Evolutionary conservation across 1,140 invertebrate genomes (phyloP).

Genomic region (Pentalonia nigronervosa): DNA sequence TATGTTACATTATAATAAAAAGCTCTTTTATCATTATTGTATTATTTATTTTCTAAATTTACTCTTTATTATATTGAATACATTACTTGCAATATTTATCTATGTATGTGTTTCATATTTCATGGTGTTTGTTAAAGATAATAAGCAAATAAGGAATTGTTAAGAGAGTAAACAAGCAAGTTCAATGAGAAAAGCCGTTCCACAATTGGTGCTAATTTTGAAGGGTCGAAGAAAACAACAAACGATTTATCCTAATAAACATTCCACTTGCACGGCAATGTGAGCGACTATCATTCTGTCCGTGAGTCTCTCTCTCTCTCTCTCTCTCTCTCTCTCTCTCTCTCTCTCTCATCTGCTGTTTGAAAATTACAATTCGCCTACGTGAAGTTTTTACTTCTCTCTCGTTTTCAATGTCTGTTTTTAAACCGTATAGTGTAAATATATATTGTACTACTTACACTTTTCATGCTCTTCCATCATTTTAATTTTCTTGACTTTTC

Average conservation of each 20-base stretch:
- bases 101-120: background rate
- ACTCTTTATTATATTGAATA: background rate
- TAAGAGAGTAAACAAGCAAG: background rate
- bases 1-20: background rate
- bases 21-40: background rate
- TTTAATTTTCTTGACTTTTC: background rate
- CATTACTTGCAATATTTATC: background rate
- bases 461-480: background rate
- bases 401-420: background rate
- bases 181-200: background rate
- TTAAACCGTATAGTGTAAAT: background rate
- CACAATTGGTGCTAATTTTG: constrained; percentile 33
- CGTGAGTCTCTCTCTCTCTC: background rate
- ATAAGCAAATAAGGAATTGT: background rate
- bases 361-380: background rate
- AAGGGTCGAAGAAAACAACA: background rate
- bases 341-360: background rate
- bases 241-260: constrained; percentile 52
- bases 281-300: background rate
- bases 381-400: background rate
- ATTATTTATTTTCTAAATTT: background rate
- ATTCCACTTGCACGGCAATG: background rate
- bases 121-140: background rate
- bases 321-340: background rate
- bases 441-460: background rate